Evolutionary conservation across 2,888 invertebrate species (phyloP), one percentile per base, ranked within the genome.

Genomic region (Sphaeridia pumilis): DNA sequence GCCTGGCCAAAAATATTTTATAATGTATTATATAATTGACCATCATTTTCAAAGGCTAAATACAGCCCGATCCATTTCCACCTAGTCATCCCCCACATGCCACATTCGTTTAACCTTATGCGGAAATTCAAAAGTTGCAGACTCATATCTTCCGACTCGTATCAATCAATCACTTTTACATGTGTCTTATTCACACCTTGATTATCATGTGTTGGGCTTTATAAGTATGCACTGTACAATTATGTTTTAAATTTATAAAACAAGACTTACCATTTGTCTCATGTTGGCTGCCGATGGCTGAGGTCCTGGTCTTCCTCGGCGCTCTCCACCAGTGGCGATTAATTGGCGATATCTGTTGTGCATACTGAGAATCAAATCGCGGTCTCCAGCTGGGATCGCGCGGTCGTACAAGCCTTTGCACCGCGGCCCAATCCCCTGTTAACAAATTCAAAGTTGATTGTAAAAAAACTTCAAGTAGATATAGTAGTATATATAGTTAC

Each of bases 271-370:
- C 78, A 88, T 81, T 76, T 87, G 86, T 74, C 82, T 79, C 72
- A 87, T 86, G 65, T 84, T 81, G 25, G 87, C 83, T 50, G 83
- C 81, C 21, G 85, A 83, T 67, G 87, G 87, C 50, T 81, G 81
- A 59, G 65, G 62, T 24, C 65, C 65, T 20, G 62, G 61, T 26
- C 55, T 52, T 43, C 65, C 65, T 54, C 62, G 49, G 26, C 57
- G 42, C 49, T 65, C 79, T 68, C 80, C 81, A 45, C 88, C 88
- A 64, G 83, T 75, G 56, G 88, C 87, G 59, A 87, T 82, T 42
- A 78, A 76, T 70, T 85, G 84, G 67, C 88, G 75, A 59, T 85
- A 76, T 63, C 78, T 79, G 73, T 89, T 89, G 74, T 88, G 88
- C 65, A 81, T 79, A 69, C 84, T 81, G 62, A 88, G 75, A 67